Evolutionary conservation across 2,888 invertebrate species (phyloP).

Genomic region (Anticlea derivata): DNA sequence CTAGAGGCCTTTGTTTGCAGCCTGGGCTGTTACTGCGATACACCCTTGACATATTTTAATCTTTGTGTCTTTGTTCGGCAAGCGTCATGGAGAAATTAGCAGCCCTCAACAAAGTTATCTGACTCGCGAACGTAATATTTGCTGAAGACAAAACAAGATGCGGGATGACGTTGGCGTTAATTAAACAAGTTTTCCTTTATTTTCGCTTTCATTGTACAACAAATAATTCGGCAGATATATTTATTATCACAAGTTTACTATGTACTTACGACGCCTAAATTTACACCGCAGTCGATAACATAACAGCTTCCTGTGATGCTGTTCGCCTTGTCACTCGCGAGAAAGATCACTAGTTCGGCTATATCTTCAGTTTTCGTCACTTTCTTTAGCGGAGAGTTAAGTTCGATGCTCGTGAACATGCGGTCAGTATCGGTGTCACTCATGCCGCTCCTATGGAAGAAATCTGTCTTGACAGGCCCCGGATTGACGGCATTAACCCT

Average conservation of each 20-base stretch:
- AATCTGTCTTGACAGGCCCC: conserved; percentile 62
- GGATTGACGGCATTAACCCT: conserved; percentile 69
- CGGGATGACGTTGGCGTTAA: conserved; percentile 37
- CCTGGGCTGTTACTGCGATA: conserved; percentile 46
- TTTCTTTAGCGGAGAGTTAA: conserved; percentile 53
- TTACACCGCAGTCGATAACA: conserved; percentile 61
- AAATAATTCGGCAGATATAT: conserved; percentile 32
- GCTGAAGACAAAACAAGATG: conserved; percentile 38
- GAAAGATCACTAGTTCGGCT: conserved; percentile 58
- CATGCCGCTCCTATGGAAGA: conserved; percentile 60
- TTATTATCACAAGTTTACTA: conserved; percentile 37
- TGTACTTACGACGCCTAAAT: conserved; percentile 51
- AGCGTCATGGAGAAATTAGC: conserved; percentile 54
- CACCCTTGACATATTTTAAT: conserved; percentile 65
- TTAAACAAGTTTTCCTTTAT: conserved; percentile 42
- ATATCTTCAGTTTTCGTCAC: conserved; percentile 56
- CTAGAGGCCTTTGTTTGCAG: conserved; percentile 63
- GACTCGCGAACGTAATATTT: conserved; percentile 48
- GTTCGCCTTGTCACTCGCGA: conserved; percentile 62
- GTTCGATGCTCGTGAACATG: conserved; percentile 49
- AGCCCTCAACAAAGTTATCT: conserved; percentile 59
- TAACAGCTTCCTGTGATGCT: conserved; percentile 62
- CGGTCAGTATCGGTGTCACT: conserved; percentile 47
- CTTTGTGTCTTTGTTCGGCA: conserved; percentile 60
- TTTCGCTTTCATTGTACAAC: conserved; percentile 35